These are phyloP conservation scores for Hystrix cristata DNA, from an alignment of 2,113 vertebrate genomes.

Conservation along the genomic window DNA sequence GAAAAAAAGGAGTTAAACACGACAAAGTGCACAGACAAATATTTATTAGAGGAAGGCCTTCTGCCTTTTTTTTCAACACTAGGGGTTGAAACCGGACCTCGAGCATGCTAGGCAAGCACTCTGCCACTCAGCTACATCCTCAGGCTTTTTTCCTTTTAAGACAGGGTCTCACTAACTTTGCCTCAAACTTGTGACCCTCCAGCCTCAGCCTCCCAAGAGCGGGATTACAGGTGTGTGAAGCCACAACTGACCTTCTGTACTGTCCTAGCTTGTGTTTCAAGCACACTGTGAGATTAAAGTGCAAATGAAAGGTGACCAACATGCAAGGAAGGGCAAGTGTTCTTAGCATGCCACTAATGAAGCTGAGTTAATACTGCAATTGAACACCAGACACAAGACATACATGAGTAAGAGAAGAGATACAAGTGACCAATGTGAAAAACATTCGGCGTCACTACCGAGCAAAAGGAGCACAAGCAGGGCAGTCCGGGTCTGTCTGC, in stretches of 20 bases:
- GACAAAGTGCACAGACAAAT: rapidly evolving
- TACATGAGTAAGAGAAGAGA: rapidly evolving
- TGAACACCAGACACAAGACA: neutral
- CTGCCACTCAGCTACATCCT: neutral
- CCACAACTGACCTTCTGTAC: neutral
- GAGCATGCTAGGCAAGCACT: neutral
- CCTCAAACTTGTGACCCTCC: neutral
- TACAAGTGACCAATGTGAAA: neutral
- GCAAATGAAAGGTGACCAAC: rapidly evolving
- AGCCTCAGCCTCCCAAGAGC: neutral
- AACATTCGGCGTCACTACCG: neutral
- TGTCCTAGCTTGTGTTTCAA: neutral
- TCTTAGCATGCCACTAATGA: rapidly evolving
- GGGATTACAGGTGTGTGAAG: neutral
- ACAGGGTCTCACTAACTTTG: neutral
- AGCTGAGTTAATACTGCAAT: rapidly evolving
- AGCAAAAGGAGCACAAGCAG: neutral
- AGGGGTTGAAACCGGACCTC: neutral
- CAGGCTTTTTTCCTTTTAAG: neutral
- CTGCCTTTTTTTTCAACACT: neutral
- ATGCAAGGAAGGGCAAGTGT: rapidly evolving
- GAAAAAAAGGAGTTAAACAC: rapidly evolving
- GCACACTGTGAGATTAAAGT: no score
- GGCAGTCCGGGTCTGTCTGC: neutral
- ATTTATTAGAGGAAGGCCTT: neutral